These are phyloP conservation scores for Magallana ariakensis DNA, from an alignment of 1,140 invertebrate genomes.

Conservation along the genomic window DNA sequence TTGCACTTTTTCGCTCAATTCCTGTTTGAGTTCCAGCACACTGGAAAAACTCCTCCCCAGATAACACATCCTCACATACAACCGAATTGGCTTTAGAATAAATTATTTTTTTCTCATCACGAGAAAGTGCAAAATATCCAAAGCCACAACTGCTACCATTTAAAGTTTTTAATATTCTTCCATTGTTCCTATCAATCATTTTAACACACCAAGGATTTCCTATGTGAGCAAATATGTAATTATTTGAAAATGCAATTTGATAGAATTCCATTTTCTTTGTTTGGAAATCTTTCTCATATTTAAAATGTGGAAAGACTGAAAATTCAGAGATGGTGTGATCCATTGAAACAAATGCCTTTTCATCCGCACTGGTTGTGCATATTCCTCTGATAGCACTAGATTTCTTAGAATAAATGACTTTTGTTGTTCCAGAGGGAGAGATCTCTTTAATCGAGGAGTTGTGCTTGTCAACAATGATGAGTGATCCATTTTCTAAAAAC, in stretches of 20 bases:
- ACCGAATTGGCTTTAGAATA: not conserved
- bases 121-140: not conserved
- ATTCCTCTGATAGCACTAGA: not conserved
- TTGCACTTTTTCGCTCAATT: not conserved
- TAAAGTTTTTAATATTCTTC: not conserved
- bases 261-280: slow-evolving; percentile 1
- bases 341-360: not conserved
- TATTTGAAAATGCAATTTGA: not conserved
- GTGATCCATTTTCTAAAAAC: slow-evolving; percentile 2
- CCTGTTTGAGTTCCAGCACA: not conserved
- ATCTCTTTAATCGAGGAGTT: slow-evolving; percentile 1
- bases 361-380: not conserved
- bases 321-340: slow-evolving; percentile 13
- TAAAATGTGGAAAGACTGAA: slow-evolving; percentile 11
- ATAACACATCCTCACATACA: not conserved
- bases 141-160: slow-evolving; percentile 7
- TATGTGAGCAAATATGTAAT: slow-evolving; percentile 5
- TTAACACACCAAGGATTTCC: slow-evolving; percentile 3
- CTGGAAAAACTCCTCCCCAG: not conserved
- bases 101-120: not conserved
- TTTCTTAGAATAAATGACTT: not conserved
- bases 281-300: slow-evolving; percentile 13
- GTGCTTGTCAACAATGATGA: slow-evolving; percentile 1
- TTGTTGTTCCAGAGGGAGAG: not conserved
- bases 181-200: slow-evolving; percentile 2